These are phyloP conservation scores for Drosophila nigricruria DNA, from an alignment of 2,888 invertebrate genomes.

Conservation along the genomic window DNA sequence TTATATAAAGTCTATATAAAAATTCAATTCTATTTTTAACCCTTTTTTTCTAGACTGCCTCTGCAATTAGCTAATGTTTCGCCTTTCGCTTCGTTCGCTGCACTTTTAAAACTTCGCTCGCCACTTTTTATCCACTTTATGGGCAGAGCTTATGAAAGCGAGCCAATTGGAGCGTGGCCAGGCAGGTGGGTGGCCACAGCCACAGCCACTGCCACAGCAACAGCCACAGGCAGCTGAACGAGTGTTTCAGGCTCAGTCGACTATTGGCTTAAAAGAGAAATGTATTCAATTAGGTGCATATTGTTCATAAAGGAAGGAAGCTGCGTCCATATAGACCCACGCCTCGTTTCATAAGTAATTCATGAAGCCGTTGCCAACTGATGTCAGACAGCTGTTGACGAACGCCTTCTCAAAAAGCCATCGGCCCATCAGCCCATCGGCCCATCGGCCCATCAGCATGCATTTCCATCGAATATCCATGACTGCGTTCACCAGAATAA, in stretches of 20 bases:
- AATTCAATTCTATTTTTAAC: not conserved
- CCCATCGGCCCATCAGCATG: constrained; percentile 1
- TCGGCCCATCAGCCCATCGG: not conserved
- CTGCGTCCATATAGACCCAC: constrained; percentile 1
- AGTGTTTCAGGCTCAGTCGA: not conserved
- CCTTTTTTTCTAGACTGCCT: not conserved
- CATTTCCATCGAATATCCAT: not conserved
- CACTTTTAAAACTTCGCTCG: constrained; percentile 8
- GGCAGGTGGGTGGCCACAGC: not conserved
- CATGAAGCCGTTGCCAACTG: constrained; percentile 22
- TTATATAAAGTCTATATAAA: not conserved
- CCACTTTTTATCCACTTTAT: constrained; percentile 2
- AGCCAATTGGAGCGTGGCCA: constrained; percentile 5
- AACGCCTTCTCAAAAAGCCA: constrained; percentile 8
- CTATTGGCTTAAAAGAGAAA: constrained; percentile 8
- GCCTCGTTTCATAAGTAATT: constrained; percentile 22
- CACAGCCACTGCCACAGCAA: not conserved
- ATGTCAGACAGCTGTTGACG: constrained; percentile 18
- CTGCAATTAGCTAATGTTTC: not conserved
- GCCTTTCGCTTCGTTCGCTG: not conserved
- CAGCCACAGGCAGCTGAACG: not conserved
- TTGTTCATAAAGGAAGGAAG: constrained; percentile 3
- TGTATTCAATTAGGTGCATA: constrained; percentile 7
- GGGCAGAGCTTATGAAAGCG: not conserved
- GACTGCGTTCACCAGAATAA: not conserved